A percentile compares a stretch with the other conserved stretches of the same genome.
Conservation (phyloP, 2,113 vertebrate species). For the Ailurus styani region DNA sequence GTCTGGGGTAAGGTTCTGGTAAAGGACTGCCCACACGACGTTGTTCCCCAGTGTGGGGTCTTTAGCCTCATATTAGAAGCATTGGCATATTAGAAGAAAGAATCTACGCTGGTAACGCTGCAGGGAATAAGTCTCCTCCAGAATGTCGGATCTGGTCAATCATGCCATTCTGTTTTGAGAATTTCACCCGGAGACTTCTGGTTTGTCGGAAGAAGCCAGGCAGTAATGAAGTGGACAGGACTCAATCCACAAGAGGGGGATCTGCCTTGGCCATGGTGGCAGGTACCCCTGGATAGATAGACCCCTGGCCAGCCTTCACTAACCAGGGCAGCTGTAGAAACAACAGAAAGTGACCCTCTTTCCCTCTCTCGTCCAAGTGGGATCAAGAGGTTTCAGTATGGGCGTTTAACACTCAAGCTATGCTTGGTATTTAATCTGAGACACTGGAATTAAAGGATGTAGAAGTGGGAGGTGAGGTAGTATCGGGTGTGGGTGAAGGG, state of each 20-base stretch:
- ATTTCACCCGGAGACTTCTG: background rate
- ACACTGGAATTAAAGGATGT: background rate
- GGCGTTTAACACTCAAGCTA: too few species aligned
- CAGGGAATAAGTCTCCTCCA: background rate
- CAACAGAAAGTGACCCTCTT: background rate
- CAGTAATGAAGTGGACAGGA: background rate
- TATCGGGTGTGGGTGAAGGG: too few species aligned
- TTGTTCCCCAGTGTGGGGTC: background rate
- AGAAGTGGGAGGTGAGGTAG: fast-evolving
- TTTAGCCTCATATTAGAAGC: background rate
- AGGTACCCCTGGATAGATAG: background rate
- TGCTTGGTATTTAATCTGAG: background rate
- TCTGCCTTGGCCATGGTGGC: background rate
- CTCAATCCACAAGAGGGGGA: background rate
- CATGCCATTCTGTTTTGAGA: background rate
- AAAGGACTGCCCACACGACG: background rate
- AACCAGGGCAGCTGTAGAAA: background rate
- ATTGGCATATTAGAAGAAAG: background rate
- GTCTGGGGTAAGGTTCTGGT: background rate
- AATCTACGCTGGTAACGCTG: background rate
- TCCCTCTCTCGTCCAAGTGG: background rate
- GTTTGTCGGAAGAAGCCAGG: background rate
- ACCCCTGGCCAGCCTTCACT: background rate
- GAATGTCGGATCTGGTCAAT: conserved; percentile 35
- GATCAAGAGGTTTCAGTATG: background rate